Conservation (phyloP, 2,113 vertebrate genomes). For the Saccopteryx leptura region DNA sequence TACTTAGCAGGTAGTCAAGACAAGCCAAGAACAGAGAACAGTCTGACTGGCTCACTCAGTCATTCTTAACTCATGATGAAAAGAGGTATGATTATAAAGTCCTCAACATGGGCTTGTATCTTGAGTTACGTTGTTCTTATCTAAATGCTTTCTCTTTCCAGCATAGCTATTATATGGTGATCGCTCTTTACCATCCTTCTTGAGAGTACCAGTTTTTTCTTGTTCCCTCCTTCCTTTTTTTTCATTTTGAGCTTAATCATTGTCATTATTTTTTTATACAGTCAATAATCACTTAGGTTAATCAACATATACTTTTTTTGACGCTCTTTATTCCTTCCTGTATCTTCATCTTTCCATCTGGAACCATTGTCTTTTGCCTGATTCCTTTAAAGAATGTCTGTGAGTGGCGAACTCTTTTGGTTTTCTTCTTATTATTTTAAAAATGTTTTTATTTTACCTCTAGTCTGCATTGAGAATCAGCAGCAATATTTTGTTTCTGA, state of each 20-base stretch:
- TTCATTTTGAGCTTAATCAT: neutral
- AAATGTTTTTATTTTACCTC: neutral
- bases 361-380: neutral
- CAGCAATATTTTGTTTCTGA: neutral
- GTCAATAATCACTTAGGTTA: conserved; percentile 1
- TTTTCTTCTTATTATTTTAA: neutral
- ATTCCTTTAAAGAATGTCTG: neutral
- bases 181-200: neutral
- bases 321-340: conserved; percentile 39
- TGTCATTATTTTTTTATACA: neutral
- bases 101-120: neutral
- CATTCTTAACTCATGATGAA: neutral
- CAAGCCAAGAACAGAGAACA: neutral
- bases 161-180: neutral
- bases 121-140: neutral
- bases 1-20: neutral
- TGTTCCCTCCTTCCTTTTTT: neutral
- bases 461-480: neutral
- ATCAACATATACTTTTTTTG: neutral
- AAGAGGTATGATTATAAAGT: neutral
- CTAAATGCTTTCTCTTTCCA: neutral
- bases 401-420: neutral
- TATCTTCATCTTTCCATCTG: conserved; percentile 41
- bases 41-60: neutral
- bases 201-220: neutral